A percentile compares a stretch with the other conserved stretches of the same genome.
These are phyloP conservation scores for Papilio dardanus DNA, from an alignment of 1,140 invertebrate genomes.

Conservation along the genomic window DNA sequence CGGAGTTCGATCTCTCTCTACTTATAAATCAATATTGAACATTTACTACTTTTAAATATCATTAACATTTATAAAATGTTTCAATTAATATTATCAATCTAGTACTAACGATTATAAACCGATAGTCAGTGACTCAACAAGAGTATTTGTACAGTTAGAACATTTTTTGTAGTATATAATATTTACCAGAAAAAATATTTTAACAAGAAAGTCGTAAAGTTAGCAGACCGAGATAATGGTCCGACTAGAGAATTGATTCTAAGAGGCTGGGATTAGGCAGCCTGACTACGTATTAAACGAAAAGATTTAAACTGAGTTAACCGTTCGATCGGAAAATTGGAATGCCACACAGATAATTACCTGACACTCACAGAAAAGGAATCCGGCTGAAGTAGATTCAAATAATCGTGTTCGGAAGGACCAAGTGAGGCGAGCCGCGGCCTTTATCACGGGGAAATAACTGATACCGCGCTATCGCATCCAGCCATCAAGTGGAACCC, in stretches of 20 bases:
- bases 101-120: neutral
- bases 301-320: slow-evolving; percentile 82
- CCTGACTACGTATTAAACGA: slow-evolving; percentile 74
- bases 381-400: slow-evolving; percentile 77
- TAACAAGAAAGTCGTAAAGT: neutral
- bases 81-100: neutral
- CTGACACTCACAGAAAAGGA: slow-evolving; percentile 82
- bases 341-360: slow-evolving; percentile 82
- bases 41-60: slow-evolving; percentile 5
- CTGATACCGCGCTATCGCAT: slow-evolving; percentile 59
- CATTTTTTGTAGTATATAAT: neutral
- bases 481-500: slow-evolving; percentile 60
- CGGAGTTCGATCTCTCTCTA: slow-evolving; percentile 58
- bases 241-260: slow-evolving; percentile 57
- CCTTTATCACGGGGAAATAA: slow-evolving; percentile 63
- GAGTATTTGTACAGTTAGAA: neutral
- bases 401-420: slow-evolving; percentile 77
- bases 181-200: neutral
- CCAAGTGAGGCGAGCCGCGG: slow-evolving; percentile 61
- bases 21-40: slow-evolving; percentile 45
- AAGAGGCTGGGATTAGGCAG: slow-evolving; percentile 75
- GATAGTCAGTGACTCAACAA: no score
- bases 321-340: slow-evolving; percentile 82
- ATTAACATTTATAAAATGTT: neutral
- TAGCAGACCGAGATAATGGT: slow-evolving; percentile 38